Conservation (phyloP, 2,888 invertebrate genomes). For the Rhodophaea formosa region DNA sequence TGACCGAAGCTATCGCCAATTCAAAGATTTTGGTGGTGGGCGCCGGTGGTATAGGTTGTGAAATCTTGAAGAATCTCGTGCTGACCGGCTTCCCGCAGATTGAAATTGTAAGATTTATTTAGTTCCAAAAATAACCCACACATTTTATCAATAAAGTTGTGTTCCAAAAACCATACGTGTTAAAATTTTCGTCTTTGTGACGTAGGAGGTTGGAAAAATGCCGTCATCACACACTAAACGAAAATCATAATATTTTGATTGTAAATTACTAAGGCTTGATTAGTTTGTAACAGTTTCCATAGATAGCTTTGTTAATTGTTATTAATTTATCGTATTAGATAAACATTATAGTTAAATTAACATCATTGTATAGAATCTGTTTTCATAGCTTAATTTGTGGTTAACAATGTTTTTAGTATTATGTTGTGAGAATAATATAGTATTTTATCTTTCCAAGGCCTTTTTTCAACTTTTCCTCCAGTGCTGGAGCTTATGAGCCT, state of each 20-base stretch:
- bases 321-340: too few species aligned
- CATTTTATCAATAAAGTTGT: background rate
- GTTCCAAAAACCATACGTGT: background rate
- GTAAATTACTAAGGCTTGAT: too few species aligned
- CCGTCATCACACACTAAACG: background rate
- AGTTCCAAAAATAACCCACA: conserved; percentile 2
- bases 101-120: conserved; percentile 89
- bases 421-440: too few species aligned
- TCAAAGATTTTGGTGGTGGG: conserved; percentile 94
- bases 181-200: conserved; percentile 14
- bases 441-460: too few species aligned
- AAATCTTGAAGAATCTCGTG: conserved; percentile 97
- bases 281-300: too few species aligned
- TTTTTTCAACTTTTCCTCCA: too few species aligned
- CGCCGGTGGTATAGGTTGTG: conserved; percentile 99
- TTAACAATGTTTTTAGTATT: too few species aligned
- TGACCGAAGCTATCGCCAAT: conserved; percentile 84
- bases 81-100: conserved; percentile 96
- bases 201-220: conserved; percentile 15
- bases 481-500: too few species aligned
- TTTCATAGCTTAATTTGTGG: too few species aligned
- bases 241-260: background rate
- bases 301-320: too few species aligned
- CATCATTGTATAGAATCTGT: too few species aligned
- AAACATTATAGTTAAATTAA: too few species aligned